Evolutionary conservation across 2,113 vertebrate genomes (phyloP).

Genomic region (Myotis brandtii): DNA sequence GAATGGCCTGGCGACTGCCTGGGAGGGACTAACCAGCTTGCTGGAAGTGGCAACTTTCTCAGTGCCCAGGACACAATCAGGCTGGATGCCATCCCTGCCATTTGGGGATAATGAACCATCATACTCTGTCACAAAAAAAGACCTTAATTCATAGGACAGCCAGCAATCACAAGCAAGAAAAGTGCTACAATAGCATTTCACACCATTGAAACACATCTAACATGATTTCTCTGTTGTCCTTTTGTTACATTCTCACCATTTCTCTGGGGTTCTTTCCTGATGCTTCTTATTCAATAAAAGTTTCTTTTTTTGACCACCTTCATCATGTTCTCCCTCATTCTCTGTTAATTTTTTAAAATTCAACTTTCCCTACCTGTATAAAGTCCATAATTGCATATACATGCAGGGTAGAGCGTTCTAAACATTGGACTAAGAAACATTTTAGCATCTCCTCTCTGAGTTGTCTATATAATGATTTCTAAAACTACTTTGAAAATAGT

Average conservation of each 20-base stretch:
- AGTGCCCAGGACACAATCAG: neutral
- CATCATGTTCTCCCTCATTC: neutral
- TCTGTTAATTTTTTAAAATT: slow-evolving; percentile 17
- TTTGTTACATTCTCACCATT: neutral
- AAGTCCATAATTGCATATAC: neutral
- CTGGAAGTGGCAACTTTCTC: neutral
- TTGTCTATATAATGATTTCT: neutral
- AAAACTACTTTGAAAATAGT: slow-evolving; percentile 38
- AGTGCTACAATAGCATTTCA: slow-evolving; percentile 15
- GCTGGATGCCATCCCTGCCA: neutral
- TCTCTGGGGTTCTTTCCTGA: neutral
- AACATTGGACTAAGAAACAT: neutral
- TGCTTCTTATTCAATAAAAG: neutral
- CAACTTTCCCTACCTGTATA: neutral
- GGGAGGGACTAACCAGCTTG: slow-evolving; percentile 8
- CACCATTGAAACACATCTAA: neutral
- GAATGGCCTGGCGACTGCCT: slow-evolving; percentile 1
- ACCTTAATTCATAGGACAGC: slow-evolving; percentile 60
- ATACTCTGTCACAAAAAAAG: slow-evolving; percentile 46
- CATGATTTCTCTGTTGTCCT: neutral
- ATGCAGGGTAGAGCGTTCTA: neutral
- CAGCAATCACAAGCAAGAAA: slow-evolving; percentile 43
- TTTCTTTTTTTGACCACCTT: neutral
- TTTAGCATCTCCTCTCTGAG: neutral
- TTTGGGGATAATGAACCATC: slow-evolving; percentile 43